A percentile compares a stretch with the other conserved stretches of the same genome.
phyloP scores from a whole-genome alignment of 2,797 vertebrate species.

The Phoxinus dragarum region DNA sequence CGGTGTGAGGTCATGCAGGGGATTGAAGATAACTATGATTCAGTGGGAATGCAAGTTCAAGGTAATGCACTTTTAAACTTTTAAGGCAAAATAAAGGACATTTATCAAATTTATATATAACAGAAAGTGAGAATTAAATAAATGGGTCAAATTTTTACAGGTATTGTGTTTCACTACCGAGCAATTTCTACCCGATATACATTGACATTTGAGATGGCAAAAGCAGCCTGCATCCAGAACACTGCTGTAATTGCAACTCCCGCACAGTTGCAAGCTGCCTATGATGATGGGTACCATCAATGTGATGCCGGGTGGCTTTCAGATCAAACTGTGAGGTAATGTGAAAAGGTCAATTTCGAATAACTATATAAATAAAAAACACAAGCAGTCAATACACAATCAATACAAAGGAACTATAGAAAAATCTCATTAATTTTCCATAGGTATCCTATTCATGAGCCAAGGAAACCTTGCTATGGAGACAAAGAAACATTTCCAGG shows the following conservation, averaged over 20 bases:
- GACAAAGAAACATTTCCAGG: constrained; percentile 95
- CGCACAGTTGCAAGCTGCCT: constrained; percentile 94
- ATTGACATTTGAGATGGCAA: constrained; percentile 91
- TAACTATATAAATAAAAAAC: neutral
- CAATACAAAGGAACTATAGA: neutral
- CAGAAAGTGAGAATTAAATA: neutral
- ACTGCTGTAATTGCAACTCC: constrained; percentile 91
- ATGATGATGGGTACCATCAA: constrained; percentile 95
- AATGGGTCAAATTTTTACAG: constrained; percentile 68
- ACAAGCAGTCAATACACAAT: neutral
- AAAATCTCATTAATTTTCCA: constrained; percentile 15
- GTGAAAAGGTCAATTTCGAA: neutral
- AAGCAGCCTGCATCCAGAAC: constrained; percentile 92
- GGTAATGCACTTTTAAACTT: constrained; percentile 73
- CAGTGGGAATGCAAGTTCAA: constrained; percentile 88
- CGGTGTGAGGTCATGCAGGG: constrained; percentile 93
- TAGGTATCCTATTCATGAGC: constrained; percentile 96
- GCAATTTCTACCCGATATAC: constrained; percentile 95
- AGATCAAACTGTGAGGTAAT: constrained; percentile 95
- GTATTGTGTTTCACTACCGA: constrained; percentile 96
- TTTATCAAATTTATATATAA: neutral
- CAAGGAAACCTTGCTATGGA: constrained; percentile 91
- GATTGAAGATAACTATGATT: constrained; percentile 89
- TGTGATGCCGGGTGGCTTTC: constrained; percentile 98
- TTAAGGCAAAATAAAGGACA: neutral